Percentiles rank a stretch among this genome's conserved stretches.
Evolutionary conservation across 2,113 vertebrate species (phyloP).

Genomic region (Bathybates hornii): DNA sequence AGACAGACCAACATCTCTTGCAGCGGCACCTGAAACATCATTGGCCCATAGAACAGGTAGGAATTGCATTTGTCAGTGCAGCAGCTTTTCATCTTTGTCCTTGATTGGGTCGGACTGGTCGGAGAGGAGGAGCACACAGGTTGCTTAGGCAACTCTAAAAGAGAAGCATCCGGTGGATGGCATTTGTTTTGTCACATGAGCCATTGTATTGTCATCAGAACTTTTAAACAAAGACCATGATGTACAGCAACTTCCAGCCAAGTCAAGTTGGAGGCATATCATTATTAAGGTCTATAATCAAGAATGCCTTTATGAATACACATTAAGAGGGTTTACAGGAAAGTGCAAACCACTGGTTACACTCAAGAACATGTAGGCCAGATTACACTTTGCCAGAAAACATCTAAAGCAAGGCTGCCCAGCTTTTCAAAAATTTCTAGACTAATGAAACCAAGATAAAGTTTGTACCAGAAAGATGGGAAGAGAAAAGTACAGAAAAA

Average conservation of each 20-base stretch:
- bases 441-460: background rate
- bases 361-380: rapidly evolving
- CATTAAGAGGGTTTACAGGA: background rate
- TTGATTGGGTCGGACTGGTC: background rate
- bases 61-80: slow-evolving; percentile 4
- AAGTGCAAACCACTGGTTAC: background rate
- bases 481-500: background rate
- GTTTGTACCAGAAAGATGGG: background rate
- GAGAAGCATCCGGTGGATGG: background rate
- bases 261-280: background rate
- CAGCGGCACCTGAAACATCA: slow-evolving; percentile 42
- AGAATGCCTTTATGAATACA: background rate
- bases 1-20: slow-evolving; percentile 26
- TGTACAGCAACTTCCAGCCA: background rate
- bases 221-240: background rate
- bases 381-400: background rate
- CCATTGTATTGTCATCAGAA: background rate
- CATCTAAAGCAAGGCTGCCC: background rate
- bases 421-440: background rate
- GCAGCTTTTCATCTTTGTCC: slow-evolving; percentile 29
- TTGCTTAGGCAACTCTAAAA: background rate
- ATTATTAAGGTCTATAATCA: background rate
- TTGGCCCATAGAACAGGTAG: slow-evolving; percentile 58
- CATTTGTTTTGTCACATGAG: background rate
- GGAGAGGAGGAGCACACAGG: background rate